Percentiles rank a stretch among this genome's conserved stretches.
Evolutionary conservation across 2,888 invertebrate species (phyloP).

Genomic region (Tetrapedia diversipes): DNA sequence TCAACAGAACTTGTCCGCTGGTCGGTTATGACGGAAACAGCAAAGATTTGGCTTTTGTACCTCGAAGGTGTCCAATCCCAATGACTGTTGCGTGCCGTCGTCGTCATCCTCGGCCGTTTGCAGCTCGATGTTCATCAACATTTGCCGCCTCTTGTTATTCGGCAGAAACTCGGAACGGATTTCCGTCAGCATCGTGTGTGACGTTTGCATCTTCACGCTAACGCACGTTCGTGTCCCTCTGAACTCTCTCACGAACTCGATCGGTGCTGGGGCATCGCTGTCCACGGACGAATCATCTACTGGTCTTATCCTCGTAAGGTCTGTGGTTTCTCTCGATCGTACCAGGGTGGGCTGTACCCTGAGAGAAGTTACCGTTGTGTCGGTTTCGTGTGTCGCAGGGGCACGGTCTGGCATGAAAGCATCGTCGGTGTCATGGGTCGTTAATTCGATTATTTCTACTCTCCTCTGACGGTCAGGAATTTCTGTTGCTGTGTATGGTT

Average conservation of each 20-base stretch:
- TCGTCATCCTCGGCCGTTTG: constrained; percentile 6
- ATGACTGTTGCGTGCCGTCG: not conserved
- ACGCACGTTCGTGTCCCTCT: constrained; percentile 27
- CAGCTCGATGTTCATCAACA: constrained; percentile 60
- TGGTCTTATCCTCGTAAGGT: not conserved
- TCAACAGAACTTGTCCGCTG: constrained; percentile 13
- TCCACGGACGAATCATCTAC: not conserved
- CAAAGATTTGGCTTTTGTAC: constrained; percentile 8
- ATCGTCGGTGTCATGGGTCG: no score
- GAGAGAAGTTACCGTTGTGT: no score
- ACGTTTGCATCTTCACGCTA: constrained; percentile 60
- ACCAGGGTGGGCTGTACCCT: no score
- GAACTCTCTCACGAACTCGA: constrained; percentile 5
- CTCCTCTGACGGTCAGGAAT: no score
- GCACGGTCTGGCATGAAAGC: no score
- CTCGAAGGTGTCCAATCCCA: not conserved
- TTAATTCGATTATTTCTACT: no score
- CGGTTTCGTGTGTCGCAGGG: no score
- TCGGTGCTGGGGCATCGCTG: not conserved
- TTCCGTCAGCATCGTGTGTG: constrained; percentile 55
- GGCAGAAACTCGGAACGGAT: constrained; percentile 55
- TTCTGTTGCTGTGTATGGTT: no score
- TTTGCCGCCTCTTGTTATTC: constrained; percentile 37
- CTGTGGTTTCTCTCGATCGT: not conserved
- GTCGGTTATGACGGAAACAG: constrained; percentile 31